Base-by-base conservation (phyloP, 2,888 invertebrate species). In the Fragum sueziense region DNA sequence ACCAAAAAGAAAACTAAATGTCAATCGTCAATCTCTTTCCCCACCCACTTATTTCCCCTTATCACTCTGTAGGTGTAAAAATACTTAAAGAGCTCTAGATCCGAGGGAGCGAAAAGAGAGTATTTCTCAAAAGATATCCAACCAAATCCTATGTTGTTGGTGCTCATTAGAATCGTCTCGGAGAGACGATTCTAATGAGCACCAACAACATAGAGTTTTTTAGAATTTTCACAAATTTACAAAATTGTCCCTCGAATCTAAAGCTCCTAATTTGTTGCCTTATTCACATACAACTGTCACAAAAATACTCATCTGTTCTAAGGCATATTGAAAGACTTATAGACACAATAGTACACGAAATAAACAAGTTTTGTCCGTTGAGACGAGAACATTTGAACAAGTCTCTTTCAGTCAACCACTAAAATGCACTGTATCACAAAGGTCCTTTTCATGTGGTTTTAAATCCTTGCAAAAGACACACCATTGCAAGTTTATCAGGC, bases 271-370 rank as follows among this genome's bases (percentile, higher is more conserved):
- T n/a, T 47, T 4, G 3, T 47, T 47, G 47, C 47, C 47, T 47
- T 47, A 47, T 47, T 62, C 62, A 62, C 41, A 65, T 17, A 34
- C 37, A 65, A 25, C 34, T 61, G 65, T 41, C 65, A 65, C 41
- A 65, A 65, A 65, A 65, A 65, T 65, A 65, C 41, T 65, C 41
- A 65, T 65, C 1, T 65, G n/a, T 62, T 41, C 37, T 41, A 65
- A 65, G 65, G 65, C 65, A 65, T 65, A 20, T 65, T 65, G 65
- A 65, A 65, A 65, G 65, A 65, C 65, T 65, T 65, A 65, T 65
- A 37, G 65, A 65, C 65, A 65, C 65, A 65, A 61, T 41, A 65
- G 14, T n/a, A 41, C 27, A 65, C 34, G 41, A 65, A 41, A 29
- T 20, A 3, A 31, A 65, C 65, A 65, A 9, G n/a, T 14, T 65